These are phyloP conservation scores for Distichodus sexfasciatus DNA, from an alignment of 2,797 vertebrate genomes.

Conservation along the genomic window DNA sequence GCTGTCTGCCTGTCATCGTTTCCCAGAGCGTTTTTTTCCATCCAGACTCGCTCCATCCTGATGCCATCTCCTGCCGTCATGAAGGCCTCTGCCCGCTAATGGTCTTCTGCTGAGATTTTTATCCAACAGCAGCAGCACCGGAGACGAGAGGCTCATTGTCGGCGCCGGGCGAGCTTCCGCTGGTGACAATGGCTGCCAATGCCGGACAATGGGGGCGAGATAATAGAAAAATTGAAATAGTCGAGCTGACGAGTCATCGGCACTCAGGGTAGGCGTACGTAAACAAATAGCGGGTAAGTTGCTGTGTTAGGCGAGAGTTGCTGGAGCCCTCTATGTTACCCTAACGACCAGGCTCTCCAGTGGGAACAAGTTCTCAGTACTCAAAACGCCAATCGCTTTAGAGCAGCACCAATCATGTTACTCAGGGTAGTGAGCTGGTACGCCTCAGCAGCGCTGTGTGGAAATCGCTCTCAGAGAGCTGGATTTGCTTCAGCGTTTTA, in stretches of 20 bases:
- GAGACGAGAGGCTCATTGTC: too few relatives aligned
- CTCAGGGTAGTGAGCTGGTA: neutral
- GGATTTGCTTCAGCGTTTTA: slow-evolving; percentile 33
- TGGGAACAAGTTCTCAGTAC: neutral
- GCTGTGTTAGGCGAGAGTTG: too few relatives aligned
- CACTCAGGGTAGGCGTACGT: neutral
- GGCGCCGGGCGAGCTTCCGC: neutral
- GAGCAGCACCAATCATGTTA: slow-evolving; percentile 35
- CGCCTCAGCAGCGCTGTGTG: slow-evolving; percentile 27
- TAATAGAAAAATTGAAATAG: neutral
- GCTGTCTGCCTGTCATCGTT: slow-evolving; percentile 31
- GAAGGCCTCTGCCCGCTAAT: neutral
- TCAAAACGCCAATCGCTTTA: slow-evolving; percentile 32
- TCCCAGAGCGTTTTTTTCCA: slow-evolving; percentile 4
- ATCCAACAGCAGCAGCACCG: neutral
- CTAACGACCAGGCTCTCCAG: neutral
- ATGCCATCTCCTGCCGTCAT: neutral
- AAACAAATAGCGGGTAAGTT: too few relatives aligned
- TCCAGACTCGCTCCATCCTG: neutral
- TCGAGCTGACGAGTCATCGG: neutral
- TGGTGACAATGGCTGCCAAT: neutral
- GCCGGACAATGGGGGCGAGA: neutral
- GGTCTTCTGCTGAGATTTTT: neutral
- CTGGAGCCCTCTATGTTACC: neutral
- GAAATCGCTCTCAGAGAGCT: slow-evolving; percentile 4